These are phyloP conservation scores for Conus ventricosus DNA, from an alignment of 1,140 invertebrate species.

Conservation along the genomic window DNA sequence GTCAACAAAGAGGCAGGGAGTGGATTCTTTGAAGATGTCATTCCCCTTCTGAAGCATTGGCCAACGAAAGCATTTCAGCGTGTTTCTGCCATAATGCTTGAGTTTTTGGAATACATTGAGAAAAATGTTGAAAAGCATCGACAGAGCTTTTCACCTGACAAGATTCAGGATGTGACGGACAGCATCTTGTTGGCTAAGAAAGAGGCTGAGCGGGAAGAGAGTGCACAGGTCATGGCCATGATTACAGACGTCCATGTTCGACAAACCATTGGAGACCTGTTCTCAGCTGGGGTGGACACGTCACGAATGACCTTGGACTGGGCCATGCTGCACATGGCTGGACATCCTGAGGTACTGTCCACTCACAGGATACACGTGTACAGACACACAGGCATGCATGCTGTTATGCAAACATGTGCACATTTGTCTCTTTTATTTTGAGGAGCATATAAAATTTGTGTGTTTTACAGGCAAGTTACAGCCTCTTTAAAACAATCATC, in stretches of 20 bases:
- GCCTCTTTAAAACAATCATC: too few species aligned
- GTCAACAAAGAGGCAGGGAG: background rate
- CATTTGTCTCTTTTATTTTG: too few species aligned
- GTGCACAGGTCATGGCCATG: background rate
- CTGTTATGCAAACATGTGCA: background rate
- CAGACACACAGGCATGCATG: too few species aligned
- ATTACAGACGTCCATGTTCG: background rate
- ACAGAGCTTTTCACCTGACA: background rate
- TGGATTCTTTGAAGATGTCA: slow-evolving; percentile 15
- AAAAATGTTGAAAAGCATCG: slow-evolving; percentile 3
- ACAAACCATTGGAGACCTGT: background rate
- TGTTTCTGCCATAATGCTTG: background rate
- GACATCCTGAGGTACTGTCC: background rate
- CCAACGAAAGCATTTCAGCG: background rate
- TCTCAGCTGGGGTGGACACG: background rate
- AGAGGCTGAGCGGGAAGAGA: background rate
- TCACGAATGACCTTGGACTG: slow-evolving; percentile 5
- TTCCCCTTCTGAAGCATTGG: background rate
- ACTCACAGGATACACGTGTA: background rate
- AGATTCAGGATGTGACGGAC: background rate
- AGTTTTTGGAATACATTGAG: slow-evolving; percentile 4
- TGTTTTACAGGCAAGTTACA: too few species aligned
- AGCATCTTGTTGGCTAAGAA: slow-evolving; percentile 11
- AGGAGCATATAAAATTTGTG: too few species aligned
- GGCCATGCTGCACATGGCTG: background rate